These are phyloP conservation scores for Maconellicoccus hirsutus DNA, from an alignment of 1,140 invertebrate species.

Conservation along the genomic window DNA sequence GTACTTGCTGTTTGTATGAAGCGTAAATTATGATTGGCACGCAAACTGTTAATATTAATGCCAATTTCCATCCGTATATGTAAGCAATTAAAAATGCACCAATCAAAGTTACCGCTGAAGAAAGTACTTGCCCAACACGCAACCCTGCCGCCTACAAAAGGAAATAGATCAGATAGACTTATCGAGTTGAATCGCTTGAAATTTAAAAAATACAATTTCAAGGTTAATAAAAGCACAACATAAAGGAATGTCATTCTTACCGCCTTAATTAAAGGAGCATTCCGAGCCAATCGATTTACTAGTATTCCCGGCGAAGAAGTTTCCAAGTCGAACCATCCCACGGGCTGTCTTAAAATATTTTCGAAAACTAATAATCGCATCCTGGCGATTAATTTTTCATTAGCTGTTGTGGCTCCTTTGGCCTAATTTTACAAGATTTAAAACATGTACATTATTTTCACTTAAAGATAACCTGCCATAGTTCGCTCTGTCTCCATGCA, in stretches of 20 bases:
- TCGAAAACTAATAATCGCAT: slow-evolving; percentile 50
- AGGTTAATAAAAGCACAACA: too few relatives aligned
- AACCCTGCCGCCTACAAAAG: slow-evolving; percentile 56
- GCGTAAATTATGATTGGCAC: slow-evolving; percentile 51
- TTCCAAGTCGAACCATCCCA: slow-evolving; percentile 61
- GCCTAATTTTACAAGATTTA: slow-evolving; percentile 30
- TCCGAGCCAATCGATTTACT: slow-evolving; percentile 54
- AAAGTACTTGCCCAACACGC: slow-evolving; percentile 53
- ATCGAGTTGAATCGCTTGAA: too few relatives aligned
- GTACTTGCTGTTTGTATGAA: slow-evolving; percentile 50
- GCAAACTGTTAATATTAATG: slow-evolving; percentile 52
- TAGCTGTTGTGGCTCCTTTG: slow-evolving; percentile 43
- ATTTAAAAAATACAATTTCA: neutral
- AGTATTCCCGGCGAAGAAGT: slow-evolving; percentile 53
- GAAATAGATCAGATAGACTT: too few relatives aligned
- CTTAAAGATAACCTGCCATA: slow-evolving; percentile 52
- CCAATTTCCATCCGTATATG: slow-evolving; percentile 59
- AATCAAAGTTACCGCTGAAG: slow-evolving; percentile 50
- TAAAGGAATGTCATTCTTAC: slow-evolving; percentile 39
- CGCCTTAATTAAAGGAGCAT: slow-evolving; percentile 62
- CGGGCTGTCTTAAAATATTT: slow-evolving; percentile 54
- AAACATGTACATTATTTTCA: too few relatives aligned
- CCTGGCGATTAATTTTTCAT: slow-evolving; percentile 55
- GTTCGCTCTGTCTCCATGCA: slow-evolving; percentile 78
- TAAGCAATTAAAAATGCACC: slow-evolving; percentile 49